phyloP scores from a whole-genome alignment of 2,888 invertebrate genomes.

The Crioceris asparagi region DNA sequence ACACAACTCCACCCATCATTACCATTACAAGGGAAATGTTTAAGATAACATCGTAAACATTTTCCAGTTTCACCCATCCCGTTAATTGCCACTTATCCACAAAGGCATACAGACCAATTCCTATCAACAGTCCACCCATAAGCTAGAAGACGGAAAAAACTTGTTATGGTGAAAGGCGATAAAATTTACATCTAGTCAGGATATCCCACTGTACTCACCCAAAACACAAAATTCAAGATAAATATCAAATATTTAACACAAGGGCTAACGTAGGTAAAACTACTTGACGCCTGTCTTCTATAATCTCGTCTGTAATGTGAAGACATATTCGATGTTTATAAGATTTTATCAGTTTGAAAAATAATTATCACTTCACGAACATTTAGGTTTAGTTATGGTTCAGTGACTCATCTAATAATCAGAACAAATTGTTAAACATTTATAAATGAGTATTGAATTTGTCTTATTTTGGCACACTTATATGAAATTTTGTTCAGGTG shows the following conservation, averaged over 20 bases:
- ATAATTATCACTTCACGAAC: no score
- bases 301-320: constrained; percentile 43
- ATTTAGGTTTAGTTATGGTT: no score
- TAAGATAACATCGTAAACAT: constrained; percentile 79
- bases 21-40: constrained; percentile 86
- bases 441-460: no score
- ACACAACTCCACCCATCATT: constrained; percentile 82
- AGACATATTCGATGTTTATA: no score
- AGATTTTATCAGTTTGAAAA: no score
- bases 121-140: constrained; percentile 75
- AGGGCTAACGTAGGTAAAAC: constrained; percentile 74
- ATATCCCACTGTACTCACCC: constrained; percentile 62
- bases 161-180: background rate
- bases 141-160: constrained; percentile 50
- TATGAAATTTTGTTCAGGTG: no score
- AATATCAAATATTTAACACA: constrained; percentile 87
- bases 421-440: no score
- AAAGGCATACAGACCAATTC: constrained; percentile 82
- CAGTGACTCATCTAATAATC: no score
- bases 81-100: constrained; percentile 87
- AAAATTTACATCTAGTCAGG: background rate
- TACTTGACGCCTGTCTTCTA: constrained; percentile 39
- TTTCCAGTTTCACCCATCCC: constrained; percentile 73
- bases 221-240: constrained; percentile 78
- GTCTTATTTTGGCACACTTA: no score